Conservation (phyloP, 2,113 vertebrate genomes). For the Haemorhous mexicanus region DNA sequence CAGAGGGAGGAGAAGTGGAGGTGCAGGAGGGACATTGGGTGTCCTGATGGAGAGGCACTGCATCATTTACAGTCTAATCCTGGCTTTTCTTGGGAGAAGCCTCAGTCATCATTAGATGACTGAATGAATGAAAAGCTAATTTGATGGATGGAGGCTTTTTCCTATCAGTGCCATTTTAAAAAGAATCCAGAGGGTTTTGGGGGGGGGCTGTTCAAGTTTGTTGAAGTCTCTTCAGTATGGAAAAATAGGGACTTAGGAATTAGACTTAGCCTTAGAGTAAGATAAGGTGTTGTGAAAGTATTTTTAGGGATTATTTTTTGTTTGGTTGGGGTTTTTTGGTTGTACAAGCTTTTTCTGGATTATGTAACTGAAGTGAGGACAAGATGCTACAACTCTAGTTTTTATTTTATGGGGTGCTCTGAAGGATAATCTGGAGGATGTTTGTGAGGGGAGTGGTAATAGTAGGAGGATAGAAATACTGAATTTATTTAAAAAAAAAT, state of each 20-base stretch:
- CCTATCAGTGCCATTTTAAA: conserved; percentile 34
- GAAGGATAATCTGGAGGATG: neutral
- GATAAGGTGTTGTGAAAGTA: neutral
- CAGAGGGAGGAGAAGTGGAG: neutral
- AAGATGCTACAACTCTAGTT: neutral
- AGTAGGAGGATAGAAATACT: neutral
- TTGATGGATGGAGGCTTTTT: neutral
- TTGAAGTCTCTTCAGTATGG: conserved; percentile 31
- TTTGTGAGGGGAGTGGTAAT: neutral
- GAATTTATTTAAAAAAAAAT: accelerated
- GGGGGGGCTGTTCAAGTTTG: neutral
- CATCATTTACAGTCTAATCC: neutral
- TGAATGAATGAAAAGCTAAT: neutral
- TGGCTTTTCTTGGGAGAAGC: neutral
- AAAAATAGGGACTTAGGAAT: conserved; percentile 3
- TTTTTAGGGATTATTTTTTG: neutral
- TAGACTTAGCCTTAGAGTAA: neutral
- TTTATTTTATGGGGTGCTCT: neutral
- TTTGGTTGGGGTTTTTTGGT: neutral
- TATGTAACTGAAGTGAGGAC: neutral
- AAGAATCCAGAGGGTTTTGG: neutral
- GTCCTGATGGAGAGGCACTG: neutral
- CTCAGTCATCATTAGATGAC: neutral
- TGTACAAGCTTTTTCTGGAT: neutral
- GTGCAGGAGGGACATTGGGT: neutral